These are phyloP conservation scores for Epinephelus coioides DNA, from an alignment of 2,797 vertebrate genomes.

Conservation along the genomic window DNA sequence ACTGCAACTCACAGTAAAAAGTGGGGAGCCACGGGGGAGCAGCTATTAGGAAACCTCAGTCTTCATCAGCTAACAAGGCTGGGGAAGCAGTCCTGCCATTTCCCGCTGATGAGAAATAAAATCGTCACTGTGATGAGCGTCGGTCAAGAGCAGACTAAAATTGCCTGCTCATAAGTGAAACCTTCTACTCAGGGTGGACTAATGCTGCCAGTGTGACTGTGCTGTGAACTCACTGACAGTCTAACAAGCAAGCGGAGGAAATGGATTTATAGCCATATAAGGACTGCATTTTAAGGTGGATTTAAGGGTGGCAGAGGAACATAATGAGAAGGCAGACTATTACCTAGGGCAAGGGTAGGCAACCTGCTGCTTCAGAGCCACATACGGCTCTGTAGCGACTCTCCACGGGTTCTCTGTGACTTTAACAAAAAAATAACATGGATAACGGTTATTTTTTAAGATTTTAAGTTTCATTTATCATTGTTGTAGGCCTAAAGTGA, in stretches of 20 bases:
- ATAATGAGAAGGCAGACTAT: background rate
- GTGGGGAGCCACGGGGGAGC: conserved; percentile 40
- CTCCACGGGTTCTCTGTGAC: too few relatives aligned
- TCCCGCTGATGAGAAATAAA: conserved; percentile 18
- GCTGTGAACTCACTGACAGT: conserved; percentile 13
- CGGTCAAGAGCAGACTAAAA: conserved; percentile 9
- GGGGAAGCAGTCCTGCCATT: conserved; percentile 6
- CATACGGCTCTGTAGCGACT: too few relatives aligned
- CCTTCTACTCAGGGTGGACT: background rate
- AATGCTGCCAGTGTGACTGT: background rate
- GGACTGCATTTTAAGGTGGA: background rate
- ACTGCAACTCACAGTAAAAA: conserved; percentile 51
- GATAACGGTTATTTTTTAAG: too few relatives aligned
- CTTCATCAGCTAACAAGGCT: conserved; percentile 42
- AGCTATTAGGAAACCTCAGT: conserved; percentile 56
- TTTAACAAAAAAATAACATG: too few relatives aligned
- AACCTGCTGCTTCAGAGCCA: too few relatives aligned
- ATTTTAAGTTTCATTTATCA: too few relatives aligned
- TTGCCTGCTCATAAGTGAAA: background rate
- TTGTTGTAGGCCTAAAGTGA: too few relatives aligned
- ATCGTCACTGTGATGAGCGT: conserved; percentile 1
- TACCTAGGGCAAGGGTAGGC: too few relatives aligned
- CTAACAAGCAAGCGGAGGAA: background rate
- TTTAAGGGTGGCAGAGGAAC: background rate
- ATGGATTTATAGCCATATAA: background rate